Evolutionary conservation across 2,888 invertebrate species (phyloP), one percentile per base, ranked within the genome.

Genomic region (Uloborus plumipes): DNA sequence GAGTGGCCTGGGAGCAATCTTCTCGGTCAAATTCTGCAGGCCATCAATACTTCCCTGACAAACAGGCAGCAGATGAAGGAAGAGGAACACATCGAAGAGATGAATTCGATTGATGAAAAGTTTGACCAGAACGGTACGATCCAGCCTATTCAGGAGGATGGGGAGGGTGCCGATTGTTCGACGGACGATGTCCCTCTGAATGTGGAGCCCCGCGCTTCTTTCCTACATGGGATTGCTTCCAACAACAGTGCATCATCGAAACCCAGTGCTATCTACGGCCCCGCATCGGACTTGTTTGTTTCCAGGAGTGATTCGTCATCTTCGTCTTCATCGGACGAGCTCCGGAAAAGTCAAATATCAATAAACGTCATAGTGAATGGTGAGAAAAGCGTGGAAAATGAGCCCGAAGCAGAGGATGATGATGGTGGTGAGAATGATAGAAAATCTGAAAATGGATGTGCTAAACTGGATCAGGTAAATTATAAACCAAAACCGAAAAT

Each of bases 211-310:
- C 88, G 93, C 31, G 91, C 92, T 9, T 94, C 94, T 3, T 94
- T 95, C 87, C 89, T 94, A 55, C 94, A 94, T 86, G 92, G 93
- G 14, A 90, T 92, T 87, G 91, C 90, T 22, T 84, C 86, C 51
- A 73, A 70, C 22, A 16, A 7, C 1, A 50, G 47, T 16, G 53
- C 22, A 39, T 15, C 59, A n/a, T 39, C 50, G 4, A 78, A 74
- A 51, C 70, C 83, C 3, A 78, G 61, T n/a, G 84, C 84, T 15
- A 72, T 84, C 13, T 84, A 84, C 51, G 73, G 78, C 4, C 84
- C 84, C 0, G 84, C 78, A 47, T 73, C 72, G 2, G 84, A 84
- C 66, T 53, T 84, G 11, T 84, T 84, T 64, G 75, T 84, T 4
- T 55, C 84, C 0, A 58, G 84, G 47, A 84, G 84, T 20, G 66